These are phyloP conservation scores for Puntigrus tetrazona DNA, from an alignment of 2,113 vertebrate species.

Conservation along the genomic window DNA sequence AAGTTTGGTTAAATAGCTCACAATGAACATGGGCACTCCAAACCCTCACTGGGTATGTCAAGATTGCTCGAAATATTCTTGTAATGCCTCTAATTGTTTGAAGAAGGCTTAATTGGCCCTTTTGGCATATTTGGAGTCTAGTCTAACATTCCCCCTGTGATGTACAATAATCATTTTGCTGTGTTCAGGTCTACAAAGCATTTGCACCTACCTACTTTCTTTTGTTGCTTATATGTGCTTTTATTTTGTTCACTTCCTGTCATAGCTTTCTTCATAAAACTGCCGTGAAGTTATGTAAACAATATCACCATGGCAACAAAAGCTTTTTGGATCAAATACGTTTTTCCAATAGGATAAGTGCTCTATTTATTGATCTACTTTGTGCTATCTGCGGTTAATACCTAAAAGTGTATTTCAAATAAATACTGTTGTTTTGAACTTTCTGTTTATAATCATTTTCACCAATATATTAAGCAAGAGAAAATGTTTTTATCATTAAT, in stretches of 20 bases:
- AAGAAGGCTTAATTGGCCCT: slow-evolving; percentile 60
- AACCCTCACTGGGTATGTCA: slow-evolving; percentile 44
- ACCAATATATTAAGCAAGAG: no score
- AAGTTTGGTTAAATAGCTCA: slow-evolving; percentile 34
- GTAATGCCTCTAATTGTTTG: slow-evolving; percentile 60
- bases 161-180: slow-evolving; percentile 42
- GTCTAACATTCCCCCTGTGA: slow-evolving; percentile 50
- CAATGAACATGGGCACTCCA: slow-evolving; percentile 34
- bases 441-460: no score
- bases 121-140: slow-evolving; percentile 56
- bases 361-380: no score
- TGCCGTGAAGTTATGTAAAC: not conserved
- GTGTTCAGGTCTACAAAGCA: slow-evolving; percentile 14
- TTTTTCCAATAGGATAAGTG: not conserved
- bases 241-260: not conserved
- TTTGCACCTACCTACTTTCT: slow-evolving; percentile 25
- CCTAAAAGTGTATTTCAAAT: no score
- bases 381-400: no score
- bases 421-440: no score
- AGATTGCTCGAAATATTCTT: slow-evolving; percentile 52
- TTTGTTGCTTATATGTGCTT: slow-evolving; percentile 21
- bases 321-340: not conserved
- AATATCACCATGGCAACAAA: not conserved
- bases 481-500: no score
- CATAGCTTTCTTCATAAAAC: not conserved